Evolutionary conservation across 2,797 vertebrate species (phyloP).

Genomic region (Coccyzus lansbergi): DNA sequence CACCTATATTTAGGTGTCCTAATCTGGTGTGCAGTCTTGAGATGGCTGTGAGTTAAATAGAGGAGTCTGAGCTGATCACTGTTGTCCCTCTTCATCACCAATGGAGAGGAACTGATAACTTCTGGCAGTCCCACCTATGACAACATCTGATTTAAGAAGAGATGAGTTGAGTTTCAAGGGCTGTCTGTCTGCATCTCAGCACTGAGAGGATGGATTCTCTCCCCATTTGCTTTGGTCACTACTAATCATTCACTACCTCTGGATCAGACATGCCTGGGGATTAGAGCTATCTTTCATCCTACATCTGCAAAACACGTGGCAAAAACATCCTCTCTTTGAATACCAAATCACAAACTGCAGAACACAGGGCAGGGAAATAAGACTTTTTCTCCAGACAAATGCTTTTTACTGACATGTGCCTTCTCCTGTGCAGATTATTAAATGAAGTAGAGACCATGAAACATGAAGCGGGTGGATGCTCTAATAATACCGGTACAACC

Average conservation of each 20-base stretch:
- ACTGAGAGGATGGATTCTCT: background rate
- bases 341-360: background rate
- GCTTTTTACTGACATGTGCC: background rate
- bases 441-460: background rate
- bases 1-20: background rate
- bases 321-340: background rate
- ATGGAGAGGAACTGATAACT: background rate
- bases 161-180: background rate
- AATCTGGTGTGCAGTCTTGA: background rate
- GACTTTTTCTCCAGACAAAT: background rate
- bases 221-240: background rate
- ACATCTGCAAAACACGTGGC: background rate
- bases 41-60: background rate
- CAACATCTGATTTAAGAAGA: background rate
- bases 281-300: background rate
- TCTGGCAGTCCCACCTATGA: background rate
- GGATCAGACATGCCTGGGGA: background rate
- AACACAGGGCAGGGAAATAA: background rate
- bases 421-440: background rate
- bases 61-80: background rate
- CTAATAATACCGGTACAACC: background rate
- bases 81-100: background rate
- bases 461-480: background rate
- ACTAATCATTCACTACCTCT: background rate
- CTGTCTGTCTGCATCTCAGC: background rate